Evolutionary conservation across 2,113 vertebrate genomes (phyloP).

Genomic region (Corythornis vintsioides): DNA sequence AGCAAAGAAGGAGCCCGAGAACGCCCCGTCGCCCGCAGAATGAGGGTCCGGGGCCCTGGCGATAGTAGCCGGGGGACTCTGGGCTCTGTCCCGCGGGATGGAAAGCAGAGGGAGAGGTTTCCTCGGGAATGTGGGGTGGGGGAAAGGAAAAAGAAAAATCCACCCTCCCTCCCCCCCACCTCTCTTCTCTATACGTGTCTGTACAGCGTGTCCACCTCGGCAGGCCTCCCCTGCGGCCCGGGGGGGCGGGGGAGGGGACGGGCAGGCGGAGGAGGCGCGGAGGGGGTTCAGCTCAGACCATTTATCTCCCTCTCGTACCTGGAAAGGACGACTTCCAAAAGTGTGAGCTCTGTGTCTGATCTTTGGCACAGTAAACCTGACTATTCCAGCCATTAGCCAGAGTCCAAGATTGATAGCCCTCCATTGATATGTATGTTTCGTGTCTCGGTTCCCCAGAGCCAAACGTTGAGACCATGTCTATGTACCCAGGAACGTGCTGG

Average conservation of each 20-base stretch:
- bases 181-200: not conserved
- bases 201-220: not conserved
- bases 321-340: slow-evolving; percentile 88
- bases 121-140: not conserved
- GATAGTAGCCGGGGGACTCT: not conserved
- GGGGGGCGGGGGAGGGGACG: slow-evolving; percentile 23
- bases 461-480: slow-evolving; percentile 86
- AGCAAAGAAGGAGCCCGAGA: not conserved
- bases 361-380: slow-evolving; percentile 85
- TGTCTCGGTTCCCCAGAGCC: slow-evolving; percentile 81
- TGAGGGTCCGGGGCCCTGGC: not conserved
- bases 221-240: slow-evolving; percentile 19
- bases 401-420: slow-evolving; percentile 86
- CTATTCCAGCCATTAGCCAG: slow-evolving; percentile 87
- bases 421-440: slow-evolving; percentile 83
- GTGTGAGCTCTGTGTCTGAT: slow-evolving; percentile 84
- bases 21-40: not conserved
- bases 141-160: not conserved
- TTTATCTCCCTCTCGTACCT: slow-evolving; percentile 77
- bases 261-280: not conserved
- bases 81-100: not conserved
- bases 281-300: slow-evolving; percentile 9
- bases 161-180: not conserved
- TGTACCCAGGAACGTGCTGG: slow-evolving; percentile 83
- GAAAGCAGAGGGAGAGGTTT: not conserved